Evolutionary conservation across 2,888 invertebrate genomes (phyloP), one percentile per base, ranked within the genome.

Genomic region (Caenorhabditis uteleia): DNA sequence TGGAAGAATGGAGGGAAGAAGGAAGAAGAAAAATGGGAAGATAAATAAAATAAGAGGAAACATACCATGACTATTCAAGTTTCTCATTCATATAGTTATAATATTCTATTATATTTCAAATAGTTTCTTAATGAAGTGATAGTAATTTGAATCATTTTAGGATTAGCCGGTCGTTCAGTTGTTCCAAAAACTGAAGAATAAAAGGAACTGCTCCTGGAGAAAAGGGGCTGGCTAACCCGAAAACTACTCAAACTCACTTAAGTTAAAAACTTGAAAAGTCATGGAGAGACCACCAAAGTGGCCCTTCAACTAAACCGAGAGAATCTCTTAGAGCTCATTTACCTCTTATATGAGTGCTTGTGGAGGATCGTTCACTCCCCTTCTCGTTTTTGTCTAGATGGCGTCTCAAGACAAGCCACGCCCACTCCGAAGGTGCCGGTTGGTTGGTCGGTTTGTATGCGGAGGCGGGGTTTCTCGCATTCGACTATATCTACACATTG

Each of bases 241-340:
- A 50, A 61, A 61, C 55, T 55, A 54, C 54, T 61, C 55, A 61
- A 61, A 55, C 54, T 50, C 50, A 61, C 55, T 54, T 50, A 61
- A 55, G 55, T 55, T 61, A 29, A 56, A 62, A 62, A 56, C 55
- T 62, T 56, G 61, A 62, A 56, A 62, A 55, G 61, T 62, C 61
- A 62, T 62, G 55, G 55, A 51, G 50, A 51, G 56, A 45, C 47
- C 34, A 47, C 53, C 53, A 60, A 60, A 54, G 48, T 47, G 60
- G 57, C 57, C 44, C 64, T 64, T 64, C 64, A 64, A 57, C 49
- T 57, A 54, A 64, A 57, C 57, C 53, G 44, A 53, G 61, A 61
- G 65, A 65, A 69, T 69, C 69, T 69, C 64, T 61, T 59, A 60
- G 64, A 59, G 69, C 69, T 69, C 69, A 69, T 69, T 69, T 69